Evolutionary conservation across 2,113 vertebrate genomes (phyloP).

Genomic region (Acanthochromis polyacanthus): DNA sequence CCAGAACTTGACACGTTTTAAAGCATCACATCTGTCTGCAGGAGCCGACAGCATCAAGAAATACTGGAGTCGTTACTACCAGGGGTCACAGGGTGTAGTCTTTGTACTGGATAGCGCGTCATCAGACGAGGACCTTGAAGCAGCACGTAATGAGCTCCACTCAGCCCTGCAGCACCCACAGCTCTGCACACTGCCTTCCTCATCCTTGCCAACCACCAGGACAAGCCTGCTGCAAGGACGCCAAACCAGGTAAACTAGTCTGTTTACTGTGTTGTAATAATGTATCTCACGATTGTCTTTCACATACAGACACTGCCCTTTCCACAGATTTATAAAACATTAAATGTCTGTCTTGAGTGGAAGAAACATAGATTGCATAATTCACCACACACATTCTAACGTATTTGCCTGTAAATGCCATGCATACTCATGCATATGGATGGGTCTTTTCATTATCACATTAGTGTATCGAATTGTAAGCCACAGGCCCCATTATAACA

Average conservation of each 20-base stretch:
- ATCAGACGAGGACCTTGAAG: conserved; percentile 95
- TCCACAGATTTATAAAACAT: neutral
- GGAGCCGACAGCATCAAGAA: conserved; percentile 97
- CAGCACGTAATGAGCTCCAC: conserved; percentile 95
- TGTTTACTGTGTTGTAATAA: neutral
- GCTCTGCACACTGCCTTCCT: conserved; percentile 97
- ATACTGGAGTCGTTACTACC: conserved; percentile 99
- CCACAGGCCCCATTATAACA: neutral
- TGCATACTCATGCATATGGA: neutral
- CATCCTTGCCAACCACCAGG: conserved; percentile 98
- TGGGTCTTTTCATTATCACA: neutral
- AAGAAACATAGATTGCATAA: neutral
- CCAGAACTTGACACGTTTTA: conserved; percentile 8
- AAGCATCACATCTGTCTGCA: conserved; percentile 69
- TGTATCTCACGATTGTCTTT: neutral
- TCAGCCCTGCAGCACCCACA: conserved; percentile 97
- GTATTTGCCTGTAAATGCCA: neutral
- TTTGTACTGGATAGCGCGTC: conserved; percentile 97
- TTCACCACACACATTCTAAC: neutral
- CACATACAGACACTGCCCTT: neutral
- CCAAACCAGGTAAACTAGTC: conserved; percentile 90
- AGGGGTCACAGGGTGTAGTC: conserved; percentile 98
- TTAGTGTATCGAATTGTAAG: neutral
- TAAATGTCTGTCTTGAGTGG: neutral
- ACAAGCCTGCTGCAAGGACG: conserved; percentile 95